Conservation (phyloP, 1,140 invertebrate species). For the Cepaea nemoralis region DNA sequence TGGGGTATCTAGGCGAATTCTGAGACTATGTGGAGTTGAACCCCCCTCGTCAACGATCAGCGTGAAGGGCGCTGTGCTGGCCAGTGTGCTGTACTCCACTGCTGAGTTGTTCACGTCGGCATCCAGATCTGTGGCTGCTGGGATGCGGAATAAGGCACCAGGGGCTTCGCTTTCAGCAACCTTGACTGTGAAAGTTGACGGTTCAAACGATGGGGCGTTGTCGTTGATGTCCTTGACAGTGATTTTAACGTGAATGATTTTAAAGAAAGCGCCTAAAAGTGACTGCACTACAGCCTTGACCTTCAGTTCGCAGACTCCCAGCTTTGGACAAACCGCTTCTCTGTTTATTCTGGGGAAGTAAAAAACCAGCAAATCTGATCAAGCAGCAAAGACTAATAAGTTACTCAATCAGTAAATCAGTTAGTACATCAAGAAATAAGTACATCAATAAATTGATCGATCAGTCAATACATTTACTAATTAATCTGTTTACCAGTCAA, state of each 20-base stretch:
- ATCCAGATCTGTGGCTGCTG: constrained; percentile 55
- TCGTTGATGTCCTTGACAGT: constrained; percentile 85
- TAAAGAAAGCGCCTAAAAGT: constrained; percentile 52
- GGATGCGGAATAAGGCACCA: constrained; percentile 46
- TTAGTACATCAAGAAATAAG: too few relatives aligned
- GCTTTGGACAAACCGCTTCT: constrained; percentile 1
- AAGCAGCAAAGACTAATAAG: background rate
- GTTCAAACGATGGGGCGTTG: constrained; percentile 83
- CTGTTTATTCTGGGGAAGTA: constrained; percentile 21
- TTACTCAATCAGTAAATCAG: too few relatives aligned
- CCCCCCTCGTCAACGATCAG: constrained; percentile 46
- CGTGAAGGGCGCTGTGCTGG: constrained; percentile 47
- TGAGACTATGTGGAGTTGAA: constrained; percentile 36
- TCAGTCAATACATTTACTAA: too few relatives aligned
- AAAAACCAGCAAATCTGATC: background rate
- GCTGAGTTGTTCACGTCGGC: constrained; percentile 53
- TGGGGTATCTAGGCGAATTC: constrained; percentile 49
- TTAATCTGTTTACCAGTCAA: too few relatives aligned
- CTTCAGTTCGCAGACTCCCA: constrained; percentile 46
- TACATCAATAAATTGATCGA: too few relatives aligned
- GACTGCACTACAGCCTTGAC: constrained; percentile 53
- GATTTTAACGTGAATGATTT: constrained; percentile 54
- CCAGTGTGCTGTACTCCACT: constrained; percentile 47
- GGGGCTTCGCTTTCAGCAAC: constrained; percentile 53
- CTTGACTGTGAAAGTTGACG: constrained; percentile 38